Conservation (phyloP, 1,140 invertebrate species). For the Sipha flava region DNA sequence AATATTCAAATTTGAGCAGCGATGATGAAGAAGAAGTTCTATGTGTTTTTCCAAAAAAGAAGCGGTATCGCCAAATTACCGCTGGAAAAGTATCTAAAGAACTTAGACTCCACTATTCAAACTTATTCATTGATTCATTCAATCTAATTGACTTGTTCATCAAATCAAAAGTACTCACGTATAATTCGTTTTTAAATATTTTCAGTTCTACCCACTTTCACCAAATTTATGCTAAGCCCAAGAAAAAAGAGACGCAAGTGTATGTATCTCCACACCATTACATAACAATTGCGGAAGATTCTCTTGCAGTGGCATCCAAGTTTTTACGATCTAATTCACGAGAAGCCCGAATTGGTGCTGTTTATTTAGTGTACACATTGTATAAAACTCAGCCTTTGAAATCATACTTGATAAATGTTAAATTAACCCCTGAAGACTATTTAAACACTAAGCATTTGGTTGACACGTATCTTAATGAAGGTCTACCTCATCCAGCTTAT, state of each 20-base stretch:
- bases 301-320: neutral
- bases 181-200: neutral
- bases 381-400: neutral
- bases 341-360: neutral
- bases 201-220: neutral
- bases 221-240: neutral
- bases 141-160: neutral
- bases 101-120: neutral
- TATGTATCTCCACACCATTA: neutral
- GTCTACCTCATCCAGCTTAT: neutral
- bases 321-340: neutral
- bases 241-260: neutral
- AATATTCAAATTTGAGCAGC: neutral
- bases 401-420: neutral
- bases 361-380: neutral
- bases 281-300: neutral
- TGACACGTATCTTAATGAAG: neutral
- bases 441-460: neutral
- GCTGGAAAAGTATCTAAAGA: neutral
- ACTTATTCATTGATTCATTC: neutral
- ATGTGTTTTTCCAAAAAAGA: neutral
- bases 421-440: neutral
- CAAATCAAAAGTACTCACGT: neutral
- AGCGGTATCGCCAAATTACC: neutral
- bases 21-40: neutral